Evolutionary conservation across 2,797 vertebrate genomes (phyloP).

Genomic region (Cyprinodon diabolis): DNA sequence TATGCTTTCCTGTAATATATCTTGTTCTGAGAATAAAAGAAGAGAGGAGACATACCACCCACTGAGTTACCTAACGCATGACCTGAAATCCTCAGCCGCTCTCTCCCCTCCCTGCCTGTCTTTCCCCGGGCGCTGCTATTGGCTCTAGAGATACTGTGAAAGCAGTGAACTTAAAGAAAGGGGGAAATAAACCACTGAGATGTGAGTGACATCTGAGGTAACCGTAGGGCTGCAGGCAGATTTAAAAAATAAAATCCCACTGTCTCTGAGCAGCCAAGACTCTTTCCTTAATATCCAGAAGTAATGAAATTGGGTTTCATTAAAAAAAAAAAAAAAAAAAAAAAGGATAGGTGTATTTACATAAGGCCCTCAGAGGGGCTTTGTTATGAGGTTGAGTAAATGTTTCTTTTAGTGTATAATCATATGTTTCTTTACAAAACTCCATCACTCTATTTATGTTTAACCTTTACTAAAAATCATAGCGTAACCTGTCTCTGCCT

Average conservation of each 20-base stretch:
- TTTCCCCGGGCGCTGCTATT: constrained; percentile 22
- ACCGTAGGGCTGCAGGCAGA: constrained; percentile 21
- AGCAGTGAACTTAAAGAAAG: constrained; percentile 27
- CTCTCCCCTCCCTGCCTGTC: constrained; percentile 8
- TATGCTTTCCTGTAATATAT: constrained; percentile 36
- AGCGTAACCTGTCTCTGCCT: not conserved
- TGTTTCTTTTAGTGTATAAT: constrained; percentile 11
- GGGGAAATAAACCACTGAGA: constrained; percentile 12
- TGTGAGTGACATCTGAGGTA: constrained; percentile 48
- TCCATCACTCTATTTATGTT: not conserved
- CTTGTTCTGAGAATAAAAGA: constrained; percentile 25
- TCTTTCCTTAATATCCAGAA: constrained; percentile 33
- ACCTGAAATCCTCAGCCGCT: constrained; percentile 31
- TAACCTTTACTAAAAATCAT: not conserved
- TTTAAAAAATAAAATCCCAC: constrained; percentile 44
- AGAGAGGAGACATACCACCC: constrained; percentile 24
- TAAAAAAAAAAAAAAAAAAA: too few species aligned
- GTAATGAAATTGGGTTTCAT: constrained; percentile 30
- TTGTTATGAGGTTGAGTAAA: constrained; percentile 27
- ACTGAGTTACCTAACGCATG: constrained; percentile 38
- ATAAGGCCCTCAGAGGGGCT: constrained; percentile 38
- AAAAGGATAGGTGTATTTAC: constrained; percentile 40
- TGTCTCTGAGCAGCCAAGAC: constrained; percentile 36
- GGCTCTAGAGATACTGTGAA: constrained; percentile 29
- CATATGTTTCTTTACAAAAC: constrained; percentile 6